Conservation (phyloP, 2,888 invertebrate genomes). For the Tipula lateralis region DNA sequence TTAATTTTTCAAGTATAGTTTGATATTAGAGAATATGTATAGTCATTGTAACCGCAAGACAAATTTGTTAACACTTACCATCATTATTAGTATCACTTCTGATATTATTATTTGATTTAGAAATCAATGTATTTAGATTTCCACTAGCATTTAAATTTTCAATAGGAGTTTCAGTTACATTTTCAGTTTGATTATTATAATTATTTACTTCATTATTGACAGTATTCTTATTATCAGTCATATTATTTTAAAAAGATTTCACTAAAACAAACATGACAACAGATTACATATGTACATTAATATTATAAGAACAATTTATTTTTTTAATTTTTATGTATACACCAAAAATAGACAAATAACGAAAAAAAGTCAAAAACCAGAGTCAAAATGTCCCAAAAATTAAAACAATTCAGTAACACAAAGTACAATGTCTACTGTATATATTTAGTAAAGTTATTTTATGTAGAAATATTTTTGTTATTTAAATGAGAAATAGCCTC, state of each 20-base stretch:
- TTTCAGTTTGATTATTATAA: not conserved
- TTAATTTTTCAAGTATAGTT: too few relatives aligned
- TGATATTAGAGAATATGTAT: too few relatives aligned
- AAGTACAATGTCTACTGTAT: not conserved
- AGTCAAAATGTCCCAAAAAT: not conserved
- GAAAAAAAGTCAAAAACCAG: not conserved
- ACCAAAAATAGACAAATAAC: not conserved
- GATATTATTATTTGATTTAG: not conserved
- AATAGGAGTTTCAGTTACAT: not conserved
- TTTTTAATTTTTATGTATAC: not conserved
- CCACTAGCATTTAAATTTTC: not conserved
- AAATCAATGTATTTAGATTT: not conserved
- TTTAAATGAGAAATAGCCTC: too few relatives aligned
- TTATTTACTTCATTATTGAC: not conserved
- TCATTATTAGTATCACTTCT: not conserved
- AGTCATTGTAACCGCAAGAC: too few relatives aligned
- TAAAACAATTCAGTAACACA: not conserved
- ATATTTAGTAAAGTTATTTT: too few relatives aligned
- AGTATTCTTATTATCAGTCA: not conserved
- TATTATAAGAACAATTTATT: not conserved
- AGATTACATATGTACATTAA: not conserved
- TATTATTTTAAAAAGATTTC: not conserved
- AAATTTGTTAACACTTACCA: not conserved
- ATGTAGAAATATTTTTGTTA: too few relatives aligned
- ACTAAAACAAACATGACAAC: not conserved